phyloP scores from a whole-genome alignment of 2,797 vertebrate species.

The Alcedo quadribrachys region DNA sequence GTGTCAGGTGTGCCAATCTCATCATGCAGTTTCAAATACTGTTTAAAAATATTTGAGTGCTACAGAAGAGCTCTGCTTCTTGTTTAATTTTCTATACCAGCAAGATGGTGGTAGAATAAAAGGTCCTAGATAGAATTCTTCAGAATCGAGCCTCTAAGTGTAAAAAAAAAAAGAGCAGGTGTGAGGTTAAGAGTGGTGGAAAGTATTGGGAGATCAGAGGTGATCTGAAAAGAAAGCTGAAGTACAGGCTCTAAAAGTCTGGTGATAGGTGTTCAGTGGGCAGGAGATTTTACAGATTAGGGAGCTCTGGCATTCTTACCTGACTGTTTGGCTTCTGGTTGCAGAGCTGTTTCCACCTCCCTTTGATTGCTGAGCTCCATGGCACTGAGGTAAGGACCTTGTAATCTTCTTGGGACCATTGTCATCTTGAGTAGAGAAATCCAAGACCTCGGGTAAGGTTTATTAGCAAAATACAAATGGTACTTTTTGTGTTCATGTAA shows the following conservation, averaged over 20 bases:
- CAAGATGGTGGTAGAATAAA: background rate
- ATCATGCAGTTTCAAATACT: background rate
- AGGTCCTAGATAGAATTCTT: background rate
- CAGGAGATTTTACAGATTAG: background rate
- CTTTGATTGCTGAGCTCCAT: background rate
- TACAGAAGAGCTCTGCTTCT: background rate
- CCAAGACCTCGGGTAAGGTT: background rate
- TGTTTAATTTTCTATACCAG: background rate
- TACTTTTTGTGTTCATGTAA: background rate
- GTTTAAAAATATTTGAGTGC: fast-evolving
- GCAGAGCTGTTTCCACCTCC: background rate
- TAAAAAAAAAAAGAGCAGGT: background rate
- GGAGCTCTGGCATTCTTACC: background rate
- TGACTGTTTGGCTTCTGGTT: background rate
- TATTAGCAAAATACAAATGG: background rate
- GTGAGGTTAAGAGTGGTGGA: background rate
- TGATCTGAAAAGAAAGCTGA: background rate
- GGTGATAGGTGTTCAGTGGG: fast-evolving
- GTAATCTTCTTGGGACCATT: background rate
- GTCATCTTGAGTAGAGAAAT: background rate
- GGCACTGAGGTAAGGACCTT: background rate
- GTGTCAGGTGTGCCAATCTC: background rate
- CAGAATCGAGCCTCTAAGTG: fast-evolving
- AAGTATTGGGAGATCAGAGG: background rate
- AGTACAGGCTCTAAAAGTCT: background rate